These are phyloP conservation scores for Baronia brevicornis DNA, from an alignment of 2,888 invertebrate species.

Conservation along the genomic window DNA sequence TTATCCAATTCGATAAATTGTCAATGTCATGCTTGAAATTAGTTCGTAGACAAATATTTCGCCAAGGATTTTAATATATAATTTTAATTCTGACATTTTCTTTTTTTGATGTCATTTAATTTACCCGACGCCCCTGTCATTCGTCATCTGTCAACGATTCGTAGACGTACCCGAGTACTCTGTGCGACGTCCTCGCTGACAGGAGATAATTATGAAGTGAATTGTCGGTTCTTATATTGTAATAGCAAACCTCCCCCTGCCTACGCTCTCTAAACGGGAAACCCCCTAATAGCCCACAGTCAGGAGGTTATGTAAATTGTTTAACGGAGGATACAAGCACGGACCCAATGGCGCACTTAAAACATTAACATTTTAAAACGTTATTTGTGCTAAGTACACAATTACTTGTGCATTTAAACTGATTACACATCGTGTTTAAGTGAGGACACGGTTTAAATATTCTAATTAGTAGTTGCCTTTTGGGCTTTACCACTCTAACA, in stretches of 20 bases:
- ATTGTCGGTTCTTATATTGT: conserved; percentile 22
- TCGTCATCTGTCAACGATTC: conserved; percentile 14
- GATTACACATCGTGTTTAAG: conserved; percentile 40
- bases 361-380: conserved; percentile 62
- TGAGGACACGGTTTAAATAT: conserved; percentile 40
- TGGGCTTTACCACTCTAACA: conserved; percentile 16
- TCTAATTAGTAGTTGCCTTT: conserved; percentile 39
- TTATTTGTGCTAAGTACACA: conserved; percentile 61
- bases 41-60: too few relatives aligned
- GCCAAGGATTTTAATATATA: conserved; percentile 2
- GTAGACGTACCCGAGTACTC: conserved; percentile 7
- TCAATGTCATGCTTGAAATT: too few relatives aligned
- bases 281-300: conserved; percentile 21
- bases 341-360: conserved; percentile 53
- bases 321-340: conserved; percentile 52
- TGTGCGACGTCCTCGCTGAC: conserved; percentile 10
- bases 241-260: conserved; percentile 12
- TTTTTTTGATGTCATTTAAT: conserved; percentile 11
- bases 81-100: conserved; percentile 4
- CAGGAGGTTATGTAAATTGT: conserved; percentile 61
- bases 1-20: too few relatives aligned
- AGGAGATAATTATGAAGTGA: conserved; percentile 22
- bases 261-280: conserved; percentile 3
- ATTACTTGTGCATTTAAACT: conserved; percentile 61
- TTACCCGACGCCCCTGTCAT: conserved; percentile 10